Conservation (phyloP, 2,797 vertebrate genomes). For the Gallinago solitaria region DNA sequence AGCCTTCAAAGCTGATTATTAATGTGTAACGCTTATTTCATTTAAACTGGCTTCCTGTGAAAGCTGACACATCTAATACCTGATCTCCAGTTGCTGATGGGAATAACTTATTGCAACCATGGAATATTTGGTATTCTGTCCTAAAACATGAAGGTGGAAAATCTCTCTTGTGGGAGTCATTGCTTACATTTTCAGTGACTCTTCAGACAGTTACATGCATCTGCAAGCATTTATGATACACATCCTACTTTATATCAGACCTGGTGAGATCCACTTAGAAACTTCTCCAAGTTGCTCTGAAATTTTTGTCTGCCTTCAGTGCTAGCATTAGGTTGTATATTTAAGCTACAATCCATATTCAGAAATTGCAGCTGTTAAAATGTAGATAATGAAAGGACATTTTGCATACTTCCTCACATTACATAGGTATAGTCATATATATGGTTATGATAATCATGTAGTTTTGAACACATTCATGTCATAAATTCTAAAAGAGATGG, state of each 20-base stretch:
- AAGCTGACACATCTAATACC: conserved; percentile 30
- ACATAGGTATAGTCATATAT: neutral
- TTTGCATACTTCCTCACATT: neutral
- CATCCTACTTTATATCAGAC: conserved; percentile 39
- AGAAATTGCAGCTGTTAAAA: conserved; percentile 68
- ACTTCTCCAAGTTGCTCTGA: neutral
- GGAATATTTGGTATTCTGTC: neutral
- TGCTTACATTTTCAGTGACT: conserved; percentile 28
- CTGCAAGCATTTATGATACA: conserved; percentile 24
- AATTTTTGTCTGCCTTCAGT: conserved; percentile 1
- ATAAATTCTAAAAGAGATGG: neutral
- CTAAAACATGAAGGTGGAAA: conserved; percentile 22
- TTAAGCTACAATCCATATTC: conserved; percentile 8
- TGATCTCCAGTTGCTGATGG: conserved; percentile 1
- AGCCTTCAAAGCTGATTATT: conserved; percentile 50
- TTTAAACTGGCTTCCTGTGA: conserved; percentile 29
- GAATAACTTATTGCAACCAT: conserved; percentile 6
- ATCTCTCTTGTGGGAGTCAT: neutral
- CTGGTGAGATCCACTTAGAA: neutral
- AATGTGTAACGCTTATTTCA: conserved; percentile 9
- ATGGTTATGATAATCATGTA: neutral
- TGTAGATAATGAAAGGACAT: conserved; percentile 13
- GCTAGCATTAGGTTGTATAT: conserved; percentile 1
- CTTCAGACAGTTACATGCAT: neutral
- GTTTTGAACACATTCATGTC: neutral